phyloP scores from a whole-genome alignment of 2,888 invertebrate genomes.

The Lissocephala sabroskyi region DNA sequence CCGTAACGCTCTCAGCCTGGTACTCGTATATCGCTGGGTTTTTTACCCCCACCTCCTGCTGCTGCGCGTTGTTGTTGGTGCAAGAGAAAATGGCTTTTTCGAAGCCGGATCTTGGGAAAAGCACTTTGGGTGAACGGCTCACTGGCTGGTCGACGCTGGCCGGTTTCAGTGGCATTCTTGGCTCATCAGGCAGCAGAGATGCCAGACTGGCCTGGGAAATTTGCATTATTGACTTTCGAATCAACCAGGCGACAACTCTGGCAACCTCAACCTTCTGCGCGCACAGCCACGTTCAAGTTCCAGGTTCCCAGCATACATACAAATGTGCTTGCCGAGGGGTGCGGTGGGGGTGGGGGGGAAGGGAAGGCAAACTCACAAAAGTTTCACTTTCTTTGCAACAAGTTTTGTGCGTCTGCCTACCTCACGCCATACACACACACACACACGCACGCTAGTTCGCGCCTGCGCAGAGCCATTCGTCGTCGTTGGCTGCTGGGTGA shows the following conservation, averaged over 20 bases:
- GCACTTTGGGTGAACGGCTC: conserved; percentile 1
- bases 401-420: conserved; percentile 31
- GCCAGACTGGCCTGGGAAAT: background rate
- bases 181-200: conserved; percentile 14
- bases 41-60: conserved; percentile 4
- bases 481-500: conserved; percentile 24
- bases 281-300: conserved; percentile 40
- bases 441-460: background rate
- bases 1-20: conserved; percentile 38
- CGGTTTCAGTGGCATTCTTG: background rate
- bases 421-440: conserved; percentile 6
- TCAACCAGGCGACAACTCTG: conserved; percentile 17
- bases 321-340: background rate
- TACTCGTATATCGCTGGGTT: conserved; percentile 20
- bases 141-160: background rate
- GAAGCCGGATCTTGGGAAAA: conserved; percentile 47
- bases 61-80: conserved; percentile 13
- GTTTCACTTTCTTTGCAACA: conserved; percentile 68
- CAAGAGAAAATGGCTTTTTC: conserved; percentile 40
- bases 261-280: conserved; percentile 56
- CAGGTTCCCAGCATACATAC: conserved; percentile 32
- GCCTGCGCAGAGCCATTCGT: background rate
- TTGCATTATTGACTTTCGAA: background rate
- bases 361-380: conserved; percentile 25
- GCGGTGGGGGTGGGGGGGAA: background rate